Evolutionary conservation across 2,797 vertebrate genomes (phyloP), one percentile per base, ranked within the genome.

Genomic region (Esox masquinongy): DNA sequence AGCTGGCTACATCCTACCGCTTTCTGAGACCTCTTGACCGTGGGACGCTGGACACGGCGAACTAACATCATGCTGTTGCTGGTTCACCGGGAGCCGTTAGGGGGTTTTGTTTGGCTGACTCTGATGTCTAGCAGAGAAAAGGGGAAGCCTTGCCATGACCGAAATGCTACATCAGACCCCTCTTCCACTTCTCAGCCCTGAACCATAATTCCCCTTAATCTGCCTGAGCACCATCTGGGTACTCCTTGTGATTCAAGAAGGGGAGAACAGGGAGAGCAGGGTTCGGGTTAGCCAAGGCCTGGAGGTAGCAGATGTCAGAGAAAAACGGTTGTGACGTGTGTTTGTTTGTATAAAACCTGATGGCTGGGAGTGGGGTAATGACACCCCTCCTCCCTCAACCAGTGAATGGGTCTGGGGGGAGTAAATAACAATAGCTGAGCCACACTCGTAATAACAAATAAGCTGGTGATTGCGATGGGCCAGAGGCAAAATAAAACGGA

Each of bases 151-250:
- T 3, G 1, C 56, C 22, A 24, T 24, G 56, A 9, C 73, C 6
- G 29, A 22, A 17, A 72, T 36, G 12, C 29, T 17, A 31, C 29
- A 16, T 34, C 15, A 16, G 15, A 17, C 15, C 63, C 47, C 59
- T 69, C 12, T 50, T 24, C 29, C n/a, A 53, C 6, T 24, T 14
- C 68, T 72, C 68, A 56, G 50, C 47, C 36, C 43, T 19, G n/a
- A 5, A 26, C 71, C 71, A 24, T 83, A 85, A 85, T 79, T 79
- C 78, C 76, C 47, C 59, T 78, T 89, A 89, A 90, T 90, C 87
- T 74, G 80, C 36, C 39, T 74, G 72, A 34, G 29, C 61, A 78
- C 84, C 80, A 85, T 86, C 85, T 86, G 82, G 70, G 73, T 53
- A 59, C 50, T 73, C 70, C 53, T 82, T 69, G 34, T 66, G 70